These are phyloP conservation scores for Dipodomys ordii DNA, from an alignment of 2,113 vertebrate genomes.

Conservation along the genomic window DNA sequence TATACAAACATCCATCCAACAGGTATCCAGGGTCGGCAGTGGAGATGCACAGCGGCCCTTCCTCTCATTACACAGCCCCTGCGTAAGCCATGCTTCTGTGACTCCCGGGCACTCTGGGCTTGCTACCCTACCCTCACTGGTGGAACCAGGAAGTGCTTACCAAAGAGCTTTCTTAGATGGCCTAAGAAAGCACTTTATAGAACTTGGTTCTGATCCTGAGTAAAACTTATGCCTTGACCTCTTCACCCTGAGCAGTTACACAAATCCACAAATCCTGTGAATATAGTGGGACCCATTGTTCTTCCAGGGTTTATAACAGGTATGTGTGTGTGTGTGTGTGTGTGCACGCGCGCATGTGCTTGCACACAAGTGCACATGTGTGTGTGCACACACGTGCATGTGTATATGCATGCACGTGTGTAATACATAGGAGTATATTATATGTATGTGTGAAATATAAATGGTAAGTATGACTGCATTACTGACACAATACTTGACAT, in stretches of 20 bases:
- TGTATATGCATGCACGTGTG: too few species aligned
- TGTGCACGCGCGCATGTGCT: too few species aligned
- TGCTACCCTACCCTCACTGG: too few species aligned
- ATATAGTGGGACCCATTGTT: too few species aligned
- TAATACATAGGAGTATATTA: too few species aligned
- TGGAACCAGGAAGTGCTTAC: neutral
- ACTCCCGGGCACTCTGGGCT: accelerated
- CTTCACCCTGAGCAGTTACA: neutral
- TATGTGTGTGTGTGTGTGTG: too few species aligned
- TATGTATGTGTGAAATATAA: neutral
- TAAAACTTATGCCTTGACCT: neutral
- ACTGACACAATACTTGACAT: too few species aligned
- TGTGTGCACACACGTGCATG: too few species aligned
- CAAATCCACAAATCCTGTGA: neutral
- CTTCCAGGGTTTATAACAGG: neutral
- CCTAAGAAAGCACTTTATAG: neutral
- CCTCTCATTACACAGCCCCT: neutral
- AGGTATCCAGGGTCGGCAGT: neutral
- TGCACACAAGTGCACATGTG: too few species aligned
- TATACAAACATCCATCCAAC: neutral
- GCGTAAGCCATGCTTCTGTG: neutral
- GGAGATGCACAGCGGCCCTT: accelerated
- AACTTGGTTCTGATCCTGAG: neutral
- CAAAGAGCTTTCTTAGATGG: neutral
- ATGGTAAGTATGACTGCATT: too few species aligned